Percentiles rank a stretch among this genome's conserved stretches.
Conservation (phyloP, 2,113 vertebrate species). For the Anser cygnoides region DNA sequence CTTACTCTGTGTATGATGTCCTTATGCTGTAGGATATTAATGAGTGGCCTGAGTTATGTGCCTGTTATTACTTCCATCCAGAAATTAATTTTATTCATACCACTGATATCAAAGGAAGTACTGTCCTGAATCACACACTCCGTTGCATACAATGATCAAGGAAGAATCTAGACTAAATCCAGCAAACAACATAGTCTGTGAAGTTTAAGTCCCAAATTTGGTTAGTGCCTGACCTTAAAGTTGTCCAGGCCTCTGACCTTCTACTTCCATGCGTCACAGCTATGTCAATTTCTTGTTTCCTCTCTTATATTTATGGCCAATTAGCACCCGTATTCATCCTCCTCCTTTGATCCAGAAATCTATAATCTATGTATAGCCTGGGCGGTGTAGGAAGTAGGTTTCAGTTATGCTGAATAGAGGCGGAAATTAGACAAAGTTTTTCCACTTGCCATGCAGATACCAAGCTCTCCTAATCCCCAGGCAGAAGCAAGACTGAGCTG, state of each 20-base stretch:
- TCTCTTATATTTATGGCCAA: neutral
- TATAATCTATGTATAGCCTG: neutral
- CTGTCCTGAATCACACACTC: neutral
- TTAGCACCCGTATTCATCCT: neutral
- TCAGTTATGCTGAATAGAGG: neutral
- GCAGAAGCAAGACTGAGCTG: neutral
- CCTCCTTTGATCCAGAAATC: neutral
- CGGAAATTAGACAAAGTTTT: neutral
- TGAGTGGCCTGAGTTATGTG: neutral
- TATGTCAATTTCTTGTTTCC: neutral
- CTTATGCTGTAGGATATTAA: neutral
- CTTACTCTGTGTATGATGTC: neutral
- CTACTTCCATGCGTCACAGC: fast-evolving
- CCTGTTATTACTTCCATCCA: neutral
- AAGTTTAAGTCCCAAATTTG: neutral
- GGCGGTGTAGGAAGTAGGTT: neutral
- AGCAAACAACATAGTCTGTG: neutral
- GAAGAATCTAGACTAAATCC: neutral
- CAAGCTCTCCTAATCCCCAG: neutral
- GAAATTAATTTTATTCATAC: neutral
- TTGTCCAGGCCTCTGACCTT: neutral
- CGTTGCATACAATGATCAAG: neutral
- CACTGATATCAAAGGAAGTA: neutral
- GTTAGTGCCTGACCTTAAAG: neutral
- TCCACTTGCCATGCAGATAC: neutral